phyloP scores from a whole-genome alignment of 2,797 vertebrate species.

The Pseudocheirus occidentalis region DNA sequence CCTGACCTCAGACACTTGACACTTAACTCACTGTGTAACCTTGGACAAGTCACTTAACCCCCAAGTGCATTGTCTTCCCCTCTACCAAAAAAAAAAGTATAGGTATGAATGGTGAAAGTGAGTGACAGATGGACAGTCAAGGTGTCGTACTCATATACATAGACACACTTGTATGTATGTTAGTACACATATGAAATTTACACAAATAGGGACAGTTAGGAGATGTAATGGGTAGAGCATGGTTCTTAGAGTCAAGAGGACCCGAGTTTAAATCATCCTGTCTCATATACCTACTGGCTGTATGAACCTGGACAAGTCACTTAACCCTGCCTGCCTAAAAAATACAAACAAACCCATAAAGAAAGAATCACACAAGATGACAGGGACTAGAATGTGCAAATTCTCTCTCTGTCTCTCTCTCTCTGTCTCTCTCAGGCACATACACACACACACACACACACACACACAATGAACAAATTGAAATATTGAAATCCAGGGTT shows the following conservation, averaged over 20 bases:
- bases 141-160: neutral
- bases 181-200: neutral
- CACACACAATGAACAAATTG: neutral
- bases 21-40: too few species aligned
- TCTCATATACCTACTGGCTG: too few species aligned
- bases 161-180: neutral
- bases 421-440: too few species aligned
- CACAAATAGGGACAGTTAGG: neutral
- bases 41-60: too few species aligned
- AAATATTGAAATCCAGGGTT: neutral
- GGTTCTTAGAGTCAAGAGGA: neutral
- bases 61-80: too few species aligned
- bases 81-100: too few species aligned
- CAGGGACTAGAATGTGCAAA: neutral
- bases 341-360: neutral
- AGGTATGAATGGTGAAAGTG: neutral
- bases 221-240: neutral
- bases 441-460: neutral
- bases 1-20: too few species aligned
- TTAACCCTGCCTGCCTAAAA: neutral
- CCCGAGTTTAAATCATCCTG: neutral
- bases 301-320: neutral
- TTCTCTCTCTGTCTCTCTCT: too few species aligned
- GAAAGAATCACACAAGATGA: neutral
- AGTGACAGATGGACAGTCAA: neutral